phyloP scores from a whole-genome alignment of 2,888 invertebrate species.

The Hydraecia micacea region DNA sequence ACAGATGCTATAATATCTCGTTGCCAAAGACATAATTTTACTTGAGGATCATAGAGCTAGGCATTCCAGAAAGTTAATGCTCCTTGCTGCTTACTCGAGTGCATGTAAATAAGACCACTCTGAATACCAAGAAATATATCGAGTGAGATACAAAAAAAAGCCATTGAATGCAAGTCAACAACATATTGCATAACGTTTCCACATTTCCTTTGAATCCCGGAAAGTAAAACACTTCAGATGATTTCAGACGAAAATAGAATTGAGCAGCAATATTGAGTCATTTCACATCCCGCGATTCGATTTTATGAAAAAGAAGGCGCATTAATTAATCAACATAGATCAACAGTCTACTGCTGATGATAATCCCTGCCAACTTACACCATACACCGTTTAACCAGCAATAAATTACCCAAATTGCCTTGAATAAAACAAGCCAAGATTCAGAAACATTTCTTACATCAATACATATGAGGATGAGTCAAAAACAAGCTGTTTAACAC shows the following conservation, averaged over 20 bases:
- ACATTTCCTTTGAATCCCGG: conserved; percentile 31
- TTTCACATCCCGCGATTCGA: conserved; percentile 11
- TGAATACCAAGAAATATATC: conserved; percentile 11
- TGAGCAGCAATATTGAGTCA: conserved; percentile 42
- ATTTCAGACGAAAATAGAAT: conserved; percentile 41
- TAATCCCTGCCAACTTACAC: conserved; percentile 13
- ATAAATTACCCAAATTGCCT: conserved; percentile 45
- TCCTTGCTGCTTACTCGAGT: not conserved
- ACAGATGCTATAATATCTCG: not conserved
- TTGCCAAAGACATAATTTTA: conserved; percentile 22
- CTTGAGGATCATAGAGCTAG: not conserved
- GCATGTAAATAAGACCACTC: not conserved
- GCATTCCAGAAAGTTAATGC: conserved; percentile 17
- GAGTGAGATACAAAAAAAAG: conserved; percentile 1
- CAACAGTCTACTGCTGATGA: conserved; percentile 1
- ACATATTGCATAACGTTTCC: conserved; percentile 41
- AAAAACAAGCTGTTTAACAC: conserved; percentile 50
- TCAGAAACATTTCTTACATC: conserved; percentile 42
- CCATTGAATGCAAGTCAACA: not conserved
- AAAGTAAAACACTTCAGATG: conserved; percentile 27
- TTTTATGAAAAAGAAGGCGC: conserved; percentile 1
- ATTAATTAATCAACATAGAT: conserved; percentile 40
- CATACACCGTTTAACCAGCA: conserved; percentile 35
- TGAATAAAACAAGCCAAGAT: conserved; percentile 38
- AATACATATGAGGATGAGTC: conserved; percentile 48